Percentiles rank a stretch among this genome's conserved stretches.
phyloP scores from a whole-genome alignment of 2,888 invertebrate species.

The Dryadula phaetusa region DNA sequence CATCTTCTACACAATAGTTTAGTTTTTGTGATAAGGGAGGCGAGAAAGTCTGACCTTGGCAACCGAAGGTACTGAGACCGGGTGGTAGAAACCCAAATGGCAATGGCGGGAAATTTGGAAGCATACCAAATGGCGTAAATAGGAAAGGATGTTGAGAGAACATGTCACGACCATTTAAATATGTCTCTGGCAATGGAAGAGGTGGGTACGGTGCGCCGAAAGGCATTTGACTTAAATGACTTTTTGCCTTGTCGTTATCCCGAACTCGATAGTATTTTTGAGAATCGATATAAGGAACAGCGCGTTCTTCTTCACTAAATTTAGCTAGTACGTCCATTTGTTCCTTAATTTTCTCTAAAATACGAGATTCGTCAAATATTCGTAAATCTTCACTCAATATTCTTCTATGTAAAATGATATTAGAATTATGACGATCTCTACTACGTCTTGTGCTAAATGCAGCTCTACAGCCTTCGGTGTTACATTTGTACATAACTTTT shows the following conservation, averaged over 20 bases:
- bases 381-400: constrained; percentile 87
- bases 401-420: constrained; percentile 95
- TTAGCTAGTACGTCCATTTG: constrained; percentile 92
- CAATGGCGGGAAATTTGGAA: constrained; percentile 77
- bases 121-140: constrained; percentile 78
- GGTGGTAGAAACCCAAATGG: constrained; percentile 77
- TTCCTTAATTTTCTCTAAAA: constrained; percentile 85
- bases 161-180: constrained; percentile 72
- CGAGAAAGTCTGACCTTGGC: constrained; percentile 70
- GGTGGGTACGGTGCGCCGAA: constrained; percentile 70
- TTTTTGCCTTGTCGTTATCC: constrained; percentile 70
- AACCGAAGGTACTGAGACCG: constrained; percentile 70
- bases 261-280: constrained; percentile 72
- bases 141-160: constrained; percentile 77
- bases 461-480: constrained; percentile 96
- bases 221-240: constrained; percentile 60
- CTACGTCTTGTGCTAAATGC: constrained; percentile 97
- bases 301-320: constrained; percentile 89
- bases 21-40: constrained; percentile 71
- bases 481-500: constrained; percentile 97
- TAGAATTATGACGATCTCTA: constrained; percentile 96
- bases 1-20: constrained; percentile 87
- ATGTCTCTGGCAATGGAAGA: constrained; percentile 69
- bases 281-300: constrained; percentile 84
- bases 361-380: constrained; percentile 70